These are phyloP conservation scores for Pyrrhia umbra DNA, from an alignment of 2,888 invertebrate species.

Conservation along the genomic window DNA sequence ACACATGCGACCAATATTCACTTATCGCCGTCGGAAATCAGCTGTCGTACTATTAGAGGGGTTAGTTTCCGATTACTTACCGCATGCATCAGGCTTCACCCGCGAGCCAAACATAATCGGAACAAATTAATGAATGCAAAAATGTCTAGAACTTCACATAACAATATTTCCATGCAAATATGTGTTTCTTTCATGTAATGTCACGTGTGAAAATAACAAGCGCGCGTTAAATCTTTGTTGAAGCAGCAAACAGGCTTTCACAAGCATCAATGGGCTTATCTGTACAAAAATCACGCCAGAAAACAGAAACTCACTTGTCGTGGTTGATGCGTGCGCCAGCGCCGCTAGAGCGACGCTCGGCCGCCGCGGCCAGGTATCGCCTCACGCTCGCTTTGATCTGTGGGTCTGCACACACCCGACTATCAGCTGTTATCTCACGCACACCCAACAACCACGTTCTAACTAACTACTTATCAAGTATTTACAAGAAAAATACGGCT, in stretches of 20 bases:
- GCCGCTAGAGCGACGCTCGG: slow-evolving; percentile 80
- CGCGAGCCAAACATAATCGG: slow-evolving; percentile 44
- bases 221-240: slow-evolving; percentile 45
- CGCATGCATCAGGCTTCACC: slow-evolving; percentile 66
- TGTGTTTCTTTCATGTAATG: slow-evolving; percentile 17
- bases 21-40: slow-evolving; percentile 84
- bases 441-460: slow-evolving; percentile 52
- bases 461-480: slow-evolving; percentile 46
- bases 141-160: slow-evolving; percentile 19
- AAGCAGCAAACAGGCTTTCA: slow-evolving; percentile 60
- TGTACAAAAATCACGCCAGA: slow-evolving; percentile 50
- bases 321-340: slow-evolving; percentile 77
- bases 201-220: slow-evolving; percentile 54
- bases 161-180: slow-evolving; percentile 5
- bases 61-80: slow-evolving; percentile 72
- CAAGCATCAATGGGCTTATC: slow-evolving; percentile 61
- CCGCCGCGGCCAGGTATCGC: slow-evolving; percentile 92
- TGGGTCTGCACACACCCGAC: slow-evolving; percentile 92
- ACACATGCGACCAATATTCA: slow-evolving; percentile 79
- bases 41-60: slow-evolving; percentile 78
- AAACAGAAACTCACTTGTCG: slow-evolving; percentile 81
- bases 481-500: slow-evolving; percentile 35
- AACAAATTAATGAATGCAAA: slow-evolving; percentile 7
- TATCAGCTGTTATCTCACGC: slow-evolving; percentile 57
- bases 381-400: slow-evolving; percentile 95